Evolutionary conservation across 2,113 vertebrate genomes (phyloP).

Genomic region (Oncorhynchus nerka): DNA sequence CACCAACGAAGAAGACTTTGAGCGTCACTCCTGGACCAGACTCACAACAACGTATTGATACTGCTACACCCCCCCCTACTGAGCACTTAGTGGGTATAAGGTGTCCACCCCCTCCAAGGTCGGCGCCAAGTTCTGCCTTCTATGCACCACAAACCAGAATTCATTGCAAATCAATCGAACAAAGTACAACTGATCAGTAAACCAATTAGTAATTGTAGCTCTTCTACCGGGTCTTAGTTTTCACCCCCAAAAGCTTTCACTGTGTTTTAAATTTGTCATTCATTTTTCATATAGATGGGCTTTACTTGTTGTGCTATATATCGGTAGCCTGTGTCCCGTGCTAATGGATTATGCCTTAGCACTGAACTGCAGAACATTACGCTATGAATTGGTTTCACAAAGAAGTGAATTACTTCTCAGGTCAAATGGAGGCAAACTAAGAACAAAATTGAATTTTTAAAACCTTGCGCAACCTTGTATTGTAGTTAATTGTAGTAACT

Average conservation of each 20-base stretch:
- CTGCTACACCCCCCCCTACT: conserved; percentile 70
- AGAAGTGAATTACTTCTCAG: not conserved
- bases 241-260: conserved; percentile 52
- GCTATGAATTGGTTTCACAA: not conserved
- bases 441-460: too few relatives aligned
- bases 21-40: conserved; percentile 68
- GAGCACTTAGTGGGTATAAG: conserved; percentile 80
- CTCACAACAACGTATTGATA: conserved; percentile 82
- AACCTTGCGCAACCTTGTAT: too few relatives aligned
- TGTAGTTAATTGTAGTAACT: too few relatives aligned
- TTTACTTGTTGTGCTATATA: not conserved
- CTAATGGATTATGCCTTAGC: not conserved
- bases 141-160: conserved; percentile 96
- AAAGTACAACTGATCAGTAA: conserved; percentile 99
- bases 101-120: conserved; percentile 88
- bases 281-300: conserved; percentile 7
- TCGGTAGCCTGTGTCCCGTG: too few relatives aligned
- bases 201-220: conserved; percentile 99
- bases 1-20: conserved; percentile 69
- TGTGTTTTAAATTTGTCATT: conserved; percentile 13
- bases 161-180: conserved; percentile 99
- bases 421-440: not conserved
- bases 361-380: not conserved
- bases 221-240: conserved; percentile 84
- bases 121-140: conserved; percentile 94